A percentile compares a stretch with the other conserved stretches of the same genome.
phyloP scores from a whole-genome alignment of 2,797 vertebrate species.

The Notolepis coatsorum region DNA sequence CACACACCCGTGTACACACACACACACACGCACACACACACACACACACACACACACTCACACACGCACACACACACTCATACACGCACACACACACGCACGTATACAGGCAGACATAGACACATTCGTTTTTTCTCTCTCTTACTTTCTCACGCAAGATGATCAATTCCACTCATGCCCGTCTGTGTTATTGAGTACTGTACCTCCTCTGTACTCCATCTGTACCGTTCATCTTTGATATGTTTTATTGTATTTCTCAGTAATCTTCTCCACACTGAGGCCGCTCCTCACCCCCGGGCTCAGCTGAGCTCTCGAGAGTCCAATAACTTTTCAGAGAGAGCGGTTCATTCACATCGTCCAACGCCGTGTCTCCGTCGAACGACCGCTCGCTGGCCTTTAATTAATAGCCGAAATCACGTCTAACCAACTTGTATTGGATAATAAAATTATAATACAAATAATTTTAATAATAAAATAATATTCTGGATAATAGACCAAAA shows the following conservation, averaged over 20 bases:
- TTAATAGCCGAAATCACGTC: too few relatives aligned
- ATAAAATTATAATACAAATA: too few relatives aligned
- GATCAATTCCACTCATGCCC: conserved; percentile 10
- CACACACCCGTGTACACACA: too few relatives aligned
- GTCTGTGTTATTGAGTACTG: conserved; percentile 9
- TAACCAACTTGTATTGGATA: too few relatives aligned
- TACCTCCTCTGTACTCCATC: background rate
- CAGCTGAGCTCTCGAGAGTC: conserved; percentile 21
- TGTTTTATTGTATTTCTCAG: conserved; percentile 20
- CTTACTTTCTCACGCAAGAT: conserved; percentile 17
- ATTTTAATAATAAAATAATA: too few relatives aligned
- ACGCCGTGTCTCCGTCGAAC: too few relatives aligned
- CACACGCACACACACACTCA: background rate
- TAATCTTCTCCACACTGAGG: conserved; percentile 13
- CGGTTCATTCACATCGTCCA: too few relatives aligned
- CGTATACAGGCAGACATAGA: background rate
- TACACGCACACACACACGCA: background rate
- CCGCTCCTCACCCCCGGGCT: background rate
- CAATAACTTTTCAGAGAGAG: conserved; percentile 31
- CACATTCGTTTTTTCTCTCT: background rate
- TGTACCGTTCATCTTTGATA: conserved; percentile 4
- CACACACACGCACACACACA: too few relatives aligned
- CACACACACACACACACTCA: background rate
- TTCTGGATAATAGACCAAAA: too few relatives aligned
- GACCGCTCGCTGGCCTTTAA: too few relatives aligned